Base-by-base conservation (phyloP, 2,113 vertebrate species). In the Xiphophorus maculatus region DNA sequence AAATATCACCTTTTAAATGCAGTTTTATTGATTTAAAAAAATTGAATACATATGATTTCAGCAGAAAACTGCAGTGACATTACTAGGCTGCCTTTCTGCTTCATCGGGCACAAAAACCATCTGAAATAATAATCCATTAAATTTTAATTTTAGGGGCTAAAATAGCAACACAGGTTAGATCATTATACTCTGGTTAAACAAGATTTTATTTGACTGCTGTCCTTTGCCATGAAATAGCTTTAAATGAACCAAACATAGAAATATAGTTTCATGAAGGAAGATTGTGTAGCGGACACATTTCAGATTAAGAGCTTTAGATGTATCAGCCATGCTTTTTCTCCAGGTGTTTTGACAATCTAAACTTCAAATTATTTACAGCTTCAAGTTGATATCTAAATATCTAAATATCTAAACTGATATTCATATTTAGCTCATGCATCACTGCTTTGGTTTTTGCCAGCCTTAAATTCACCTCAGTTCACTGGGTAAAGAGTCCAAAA, bases 401-500 rank as follows among this genome's bases (percentile, higher is more conserved):
- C n/a, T n/a, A n/a, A n/a, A n/a, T n/a, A n/a, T n/a, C 28, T 13
- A 64, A 19, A 10, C 6, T 8, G 17, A 17, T n/a, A 10, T 58
- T 22, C 29, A 19, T 3, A 67, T 17, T 1, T 66, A 12, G 13
- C 33, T 22, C 19, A 42, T 32, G 33, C 63, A 27, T 6, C 14
- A 22, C 22, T 14, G 22, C 22, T 42, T 70, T 33, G 12, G 9
- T 58, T 54, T 73, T n/a, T 32, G 42, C 32, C 68, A 51, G 58
- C 29, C 30, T 29, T 30, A 27, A 32, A 30, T 75, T 70, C 33
- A 61, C 12, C 22, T 7, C 22, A 48, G 9, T 67, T 68, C 62
- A 73, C 40, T 68, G 70, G 28, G 61, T 79, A 72, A 83, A 29
- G 29, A 74, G 66, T 69, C 28, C 14, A 65, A 69, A 29, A 67